Conservation (phyloP, 2,888 invertebrate species). For the Lasioglossum malachurum region DNA sequence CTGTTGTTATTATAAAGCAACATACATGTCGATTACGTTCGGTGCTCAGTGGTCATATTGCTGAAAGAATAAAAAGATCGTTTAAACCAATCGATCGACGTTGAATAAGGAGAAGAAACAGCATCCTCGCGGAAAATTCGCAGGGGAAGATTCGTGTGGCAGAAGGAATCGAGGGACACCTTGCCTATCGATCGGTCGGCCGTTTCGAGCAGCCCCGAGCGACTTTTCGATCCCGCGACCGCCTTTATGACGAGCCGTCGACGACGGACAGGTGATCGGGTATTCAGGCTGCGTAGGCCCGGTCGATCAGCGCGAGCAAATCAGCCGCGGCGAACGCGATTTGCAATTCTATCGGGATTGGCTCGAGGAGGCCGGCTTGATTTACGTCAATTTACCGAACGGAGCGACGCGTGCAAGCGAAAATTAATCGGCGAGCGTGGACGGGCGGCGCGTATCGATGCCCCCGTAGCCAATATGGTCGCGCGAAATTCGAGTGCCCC, state of each 20-base stretch:
- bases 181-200: neutral
- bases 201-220: neutral
- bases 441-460: neutral
- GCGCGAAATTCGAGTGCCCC: neutral
- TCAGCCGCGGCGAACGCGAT: conserved; percentile 40
- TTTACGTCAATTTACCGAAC: conserved; percentile 27
- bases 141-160: neutral
- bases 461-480: neutral
- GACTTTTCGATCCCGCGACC: neutral
- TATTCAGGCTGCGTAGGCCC: conserved; percentile 35
- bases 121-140: neutral
- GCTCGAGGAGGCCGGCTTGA: conserved; percentile 18
- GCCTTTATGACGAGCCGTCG: conserved; percentile 1
- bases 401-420: neutral
- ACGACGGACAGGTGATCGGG: conserved; percentile 31
- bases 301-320: conserved; percentile 25
- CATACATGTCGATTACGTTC: no score
- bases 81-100: no score
- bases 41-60: no score
- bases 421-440: conserved; percentile 13
- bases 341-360: conserved; percentile 40
- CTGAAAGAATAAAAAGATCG: no score
- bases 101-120: no score
- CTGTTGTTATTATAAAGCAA: no score
- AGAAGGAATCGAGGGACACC: neutral